Conservation (phyloP, 2,888 invertebrate genomes). For the Oscheius sp. region DNA sequence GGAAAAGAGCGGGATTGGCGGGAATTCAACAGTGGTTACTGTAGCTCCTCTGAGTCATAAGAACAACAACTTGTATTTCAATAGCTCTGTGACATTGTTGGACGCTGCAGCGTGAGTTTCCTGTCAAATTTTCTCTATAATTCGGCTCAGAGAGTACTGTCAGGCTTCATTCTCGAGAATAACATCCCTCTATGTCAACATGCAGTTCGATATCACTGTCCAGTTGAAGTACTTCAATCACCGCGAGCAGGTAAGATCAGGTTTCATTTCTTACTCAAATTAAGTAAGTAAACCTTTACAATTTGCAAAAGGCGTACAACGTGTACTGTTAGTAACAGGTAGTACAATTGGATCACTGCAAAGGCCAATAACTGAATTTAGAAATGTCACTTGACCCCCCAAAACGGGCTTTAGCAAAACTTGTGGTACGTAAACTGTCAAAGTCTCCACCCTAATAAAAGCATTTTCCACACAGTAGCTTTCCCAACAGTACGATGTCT, state of each 20-base stretch:
- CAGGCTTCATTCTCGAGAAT: slow-evolving; percentile 56
- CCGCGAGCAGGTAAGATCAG: slow-evolving; percentile 47
- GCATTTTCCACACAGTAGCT: too few relatives aligned
- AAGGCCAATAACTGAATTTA: background rate
- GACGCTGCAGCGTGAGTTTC: slow-evolving; percentile 43
- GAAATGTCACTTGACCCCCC: background rate
- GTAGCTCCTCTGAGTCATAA: slow-evolving; percentile 48
- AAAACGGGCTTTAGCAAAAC: background rate
- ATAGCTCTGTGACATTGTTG: slow-evolving; percentile 60
- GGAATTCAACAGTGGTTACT: slow-evolving; percentile 47
- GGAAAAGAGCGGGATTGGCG: slow-evolving; percentile 63
- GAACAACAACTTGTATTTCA: slow-evolving; percentile 54
- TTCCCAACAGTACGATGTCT: too few relatives aligned
- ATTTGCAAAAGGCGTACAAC: too few relatives aligned
- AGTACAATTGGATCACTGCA: too few relatives aligned
- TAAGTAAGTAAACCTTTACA: background rate
- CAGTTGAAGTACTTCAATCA: slow-evolving; percentile 64
- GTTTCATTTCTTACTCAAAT: background rate
- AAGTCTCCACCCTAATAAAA: too few relatives aligned
- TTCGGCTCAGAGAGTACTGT: slow-evolving; percentile 64
- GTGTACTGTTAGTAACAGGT: too few relatives aligned
- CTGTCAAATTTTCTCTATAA: too few relatives aligned
- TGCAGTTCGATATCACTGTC: slow-evolving; percentile 69
- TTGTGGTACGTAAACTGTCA: too few relatives aligned
- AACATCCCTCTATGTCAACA: slow-evolving; percentile 66